Percentiles rank a stretch among this genome's conserved stretches.
Conservation (phyloP, 64 coral and sea anemone genomes). For the Montipora sp. region DNA sequence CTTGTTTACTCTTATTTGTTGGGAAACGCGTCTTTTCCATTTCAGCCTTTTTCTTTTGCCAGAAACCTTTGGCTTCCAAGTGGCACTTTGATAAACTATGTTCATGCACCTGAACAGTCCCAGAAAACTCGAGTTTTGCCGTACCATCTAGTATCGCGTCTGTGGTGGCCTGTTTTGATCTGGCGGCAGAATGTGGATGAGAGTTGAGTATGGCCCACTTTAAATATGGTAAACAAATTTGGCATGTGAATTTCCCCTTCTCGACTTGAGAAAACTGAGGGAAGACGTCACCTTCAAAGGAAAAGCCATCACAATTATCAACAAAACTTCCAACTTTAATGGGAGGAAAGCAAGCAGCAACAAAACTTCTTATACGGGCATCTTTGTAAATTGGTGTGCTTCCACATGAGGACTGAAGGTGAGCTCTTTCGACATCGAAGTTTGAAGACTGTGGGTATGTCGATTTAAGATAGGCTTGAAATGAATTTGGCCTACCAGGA, state of each 20-base stretch:
- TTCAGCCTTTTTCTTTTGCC: neutral
- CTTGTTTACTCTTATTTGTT: neutral
- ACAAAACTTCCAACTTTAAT: conserved; percentile 12
- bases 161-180: conserved; percentile 28
- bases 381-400: conserved; percentile 15
- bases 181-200: neutral
- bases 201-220: neutral
- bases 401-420: conserved; percentile 4
- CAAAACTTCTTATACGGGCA: conserved; percentile 16
- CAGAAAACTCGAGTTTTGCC: conserved; percentile 27
- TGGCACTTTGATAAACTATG: conserved; percentile 42
- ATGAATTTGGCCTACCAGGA: conserved; percentile 10
- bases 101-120: conserved; percentile 20
- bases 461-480: conserved; percentile 23
- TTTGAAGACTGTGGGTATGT: conserved; percentile 1
- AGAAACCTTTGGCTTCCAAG: conserved; percentile 3
- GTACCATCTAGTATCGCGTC: conserved; percentile 26
- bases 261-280: conserved; percentile 3
- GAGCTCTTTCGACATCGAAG: neutral
- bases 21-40: conserved; percentile 15
- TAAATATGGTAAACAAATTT: neutral
- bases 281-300: neutral
- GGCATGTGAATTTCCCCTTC: conserved; percentile 1
- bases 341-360: conserved; percentile 39
- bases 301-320: neutral